phyloP scores from a whole-genome alignment of 2,113 vertebrate genomes.

The Speoplatyrhinus poulsoni region DNA sequence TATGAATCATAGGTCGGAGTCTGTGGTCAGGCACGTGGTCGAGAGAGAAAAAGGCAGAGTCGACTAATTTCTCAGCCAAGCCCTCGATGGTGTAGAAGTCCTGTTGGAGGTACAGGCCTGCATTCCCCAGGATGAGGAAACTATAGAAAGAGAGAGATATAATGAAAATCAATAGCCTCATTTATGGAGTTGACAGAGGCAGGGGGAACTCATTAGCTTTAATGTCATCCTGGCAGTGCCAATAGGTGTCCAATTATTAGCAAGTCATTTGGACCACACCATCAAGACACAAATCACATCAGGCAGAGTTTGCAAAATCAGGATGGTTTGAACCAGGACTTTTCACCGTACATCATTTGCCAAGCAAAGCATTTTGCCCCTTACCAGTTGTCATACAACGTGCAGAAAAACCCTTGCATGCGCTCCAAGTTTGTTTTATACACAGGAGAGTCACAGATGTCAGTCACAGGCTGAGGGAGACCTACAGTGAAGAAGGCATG shows the following conservation, averaged over 20 bases:
- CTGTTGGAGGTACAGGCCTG: constrained; percentile 87
- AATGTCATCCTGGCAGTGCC: no score
- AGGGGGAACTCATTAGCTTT: no score
- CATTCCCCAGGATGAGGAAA: constrained; percentile 87
- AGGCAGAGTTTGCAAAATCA: not conserved
- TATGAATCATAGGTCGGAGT: constrained; percentile 92
- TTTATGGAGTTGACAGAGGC: no score
- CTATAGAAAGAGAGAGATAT: constrained; percentile 60
- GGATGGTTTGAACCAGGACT: no score
- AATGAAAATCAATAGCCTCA: not conserved
- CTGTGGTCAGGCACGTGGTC: constrained; percentile 92
- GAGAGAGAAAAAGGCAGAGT: constrained; percentile 86
- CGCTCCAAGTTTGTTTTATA: constrained; percentile 86
- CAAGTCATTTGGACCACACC: no score
- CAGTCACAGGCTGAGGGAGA: constrained; percentile 83
- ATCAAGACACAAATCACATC: no score
- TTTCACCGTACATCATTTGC: no score
- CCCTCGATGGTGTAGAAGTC: constrained; percentile 91
- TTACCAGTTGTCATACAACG: constrained; percentile 94
- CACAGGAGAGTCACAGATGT: constrained; percentile 85
- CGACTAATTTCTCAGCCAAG: constrained; percentile 82
- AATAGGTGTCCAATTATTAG: no score
- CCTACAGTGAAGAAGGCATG: constrained; percentile 70
- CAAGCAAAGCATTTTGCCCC: constrained; percentile 17
- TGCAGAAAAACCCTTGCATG: constrained; percentile 93